phyloP scores from a whole-genome alignment of 2,888 invertebrate species.

The Leucania comma region DNA sequence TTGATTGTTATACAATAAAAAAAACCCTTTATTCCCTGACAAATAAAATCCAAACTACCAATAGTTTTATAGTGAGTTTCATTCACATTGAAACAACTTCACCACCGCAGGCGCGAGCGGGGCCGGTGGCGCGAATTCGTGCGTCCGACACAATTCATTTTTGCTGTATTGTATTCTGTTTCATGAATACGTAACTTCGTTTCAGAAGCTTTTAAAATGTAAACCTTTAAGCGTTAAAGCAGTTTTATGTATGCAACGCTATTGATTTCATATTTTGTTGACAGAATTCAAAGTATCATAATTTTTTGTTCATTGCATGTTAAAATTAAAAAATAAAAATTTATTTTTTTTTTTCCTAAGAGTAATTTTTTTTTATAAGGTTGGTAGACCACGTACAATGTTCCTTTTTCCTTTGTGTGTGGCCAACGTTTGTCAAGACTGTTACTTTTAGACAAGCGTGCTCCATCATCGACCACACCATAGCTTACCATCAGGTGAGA shows the following conservation, averaged over 20 bases:
- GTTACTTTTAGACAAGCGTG: no score
- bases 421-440: no score
- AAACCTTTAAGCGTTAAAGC: background rate
- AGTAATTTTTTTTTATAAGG: no score
- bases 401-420: no score
- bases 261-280: conserved; percentile 28
- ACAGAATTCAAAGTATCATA: background rate
- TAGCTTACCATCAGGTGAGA: no score
- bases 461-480: no score
- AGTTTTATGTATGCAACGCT: conserved; percentile 4
- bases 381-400: no score
- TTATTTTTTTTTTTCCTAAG: no score
- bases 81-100: conserved; percentile 17
- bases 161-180: conserved; percentile 49
- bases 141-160: conserved; percentile 54
- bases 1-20: background rate
- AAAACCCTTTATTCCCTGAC: no score
- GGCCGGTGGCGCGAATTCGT: conserved; percentile 35
- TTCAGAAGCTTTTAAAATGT: conserved; percentile 44
- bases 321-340: no score
- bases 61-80: conserved; percentile 13
- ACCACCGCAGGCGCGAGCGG: conserved; percentile 1
- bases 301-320: background rate
- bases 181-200: conserved; percentile 58
- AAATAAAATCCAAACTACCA: conserved; percentile 15